These are phyloP conservation scores for Drosophila pseudoananassae DNA, from an alignment of 1,140 invertebrate species.

Conservation along the genomic window DNA sequence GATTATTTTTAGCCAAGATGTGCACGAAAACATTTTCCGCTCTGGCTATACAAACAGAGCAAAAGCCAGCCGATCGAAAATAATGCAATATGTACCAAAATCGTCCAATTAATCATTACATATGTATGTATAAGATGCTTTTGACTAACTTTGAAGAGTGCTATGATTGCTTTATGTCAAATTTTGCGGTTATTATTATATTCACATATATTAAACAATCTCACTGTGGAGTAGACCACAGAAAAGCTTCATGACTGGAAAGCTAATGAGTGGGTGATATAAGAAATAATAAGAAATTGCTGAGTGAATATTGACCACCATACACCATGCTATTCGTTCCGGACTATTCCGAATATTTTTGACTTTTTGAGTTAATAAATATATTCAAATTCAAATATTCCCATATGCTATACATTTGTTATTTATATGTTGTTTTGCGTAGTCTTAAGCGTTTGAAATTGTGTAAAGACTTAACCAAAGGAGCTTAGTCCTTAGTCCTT, in stretches of 20 bases:
- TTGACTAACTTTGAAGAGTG: background rate
- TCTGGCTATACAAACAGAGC: constrained; percentile 26
- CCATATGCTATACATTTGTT: no score
- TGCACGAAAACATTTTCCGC: constrained; percentile 34
- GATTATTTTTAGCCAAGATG: constrained; percentile 73
- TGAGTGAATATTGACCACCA: no score
- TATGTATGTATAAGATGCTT: background rate
- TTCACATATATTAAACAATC: no score
- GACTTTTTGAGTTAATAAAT: no score
- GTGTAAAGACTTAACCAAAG: constrained; percentile 2
- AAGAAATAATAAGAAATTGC: no score
- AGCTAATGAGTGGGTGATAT: constrained; percentile 13
- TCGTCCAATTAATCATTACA: constrained; percentile 64
- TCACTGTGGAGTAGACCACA: constrained; percentile 13
- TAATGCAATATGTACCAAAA: constrained; percentile 41
- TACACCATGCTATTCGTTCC: no score
- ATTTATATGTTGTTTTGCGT: no score
- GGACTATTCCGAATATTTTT: no score
- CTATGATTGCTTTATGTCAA: constrained; percentile 29
- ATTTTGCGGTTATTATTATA: constrained; percentile 45
- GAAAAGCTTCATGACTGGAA: constrained; percentile 42
- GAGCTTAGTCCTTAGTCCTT: no score
- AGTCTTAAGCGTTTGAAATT: no score
- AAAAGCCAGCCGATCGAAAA: constrained; percentile 25
- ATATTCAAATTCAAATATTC: no score